phyloP scores from a whole-genome alignment of 2,888 invertebrate genomes.

The Pseudococcus longispinus region DNA sequence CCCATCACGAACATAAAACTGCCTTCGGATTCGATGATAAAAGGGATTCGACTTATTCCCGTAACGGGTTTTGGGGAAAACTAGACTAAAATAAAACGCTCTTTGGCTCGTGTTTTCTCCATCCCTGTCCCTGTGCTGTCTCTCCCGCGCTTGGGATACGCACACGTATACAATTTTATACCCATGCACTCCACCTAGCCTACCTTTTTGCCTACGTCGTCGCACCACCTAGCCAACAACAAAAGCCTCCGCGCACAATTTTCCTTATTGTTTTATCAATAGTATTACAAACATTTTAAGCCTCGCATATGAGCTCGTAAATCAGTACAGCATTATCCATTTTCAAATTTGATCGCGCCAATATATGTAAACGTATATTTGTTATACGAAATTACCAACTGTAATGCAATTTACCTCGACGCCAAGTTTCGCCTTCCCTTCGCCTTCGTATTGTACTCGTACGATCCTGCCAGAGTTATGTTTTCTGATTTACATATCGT shows the following conservation, averaged over 20 bases:
- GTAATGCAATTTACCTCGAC: conserved; percentile 27
- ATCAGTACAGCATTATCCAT: conserved; percentile 25
- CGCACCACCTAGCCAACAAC: neutral
- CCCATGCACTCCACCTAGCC: neutral
- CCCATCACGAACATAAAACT: conserved; percentile 57
- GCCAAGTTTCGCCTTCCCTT: neutral
- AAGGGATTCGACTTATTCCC: conserved; percentile 56
- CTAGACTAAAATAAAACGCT: conserved; percentile 52
- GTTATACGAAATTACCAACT: conserved; percentile 8
- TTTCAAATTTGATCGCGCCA: conserved; percentile 26
- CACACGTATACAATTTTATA: neutral
- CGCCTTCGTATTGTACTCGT: neutral
- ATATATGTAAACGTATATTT: neutral
- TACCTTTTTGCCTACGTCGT: neutral
- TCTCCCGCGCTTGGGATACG: neutral
- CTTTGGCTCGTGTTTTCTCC: neutral
- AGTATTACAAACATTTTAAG: conserved; percentile 36
- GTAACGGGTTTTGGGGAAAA: conserved; percentile 43
- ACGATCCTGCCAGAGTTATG: neutral
- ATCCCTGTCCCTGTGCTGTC: neutral
- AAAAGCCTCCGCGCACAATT: conserved; percentile 39
- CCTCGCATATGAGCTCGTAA: conserved; percentile 33
- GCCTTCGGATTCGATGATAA: conserved; percentile 55
- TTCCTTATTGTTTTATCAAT: conserved; percentile 56
- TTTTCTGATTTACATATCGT: conserved; percentile 28